Evolutionary conservation across 1,140 invertebrate genomes (phyloP).

Genomic region (Grapholita molesta): DNA sequence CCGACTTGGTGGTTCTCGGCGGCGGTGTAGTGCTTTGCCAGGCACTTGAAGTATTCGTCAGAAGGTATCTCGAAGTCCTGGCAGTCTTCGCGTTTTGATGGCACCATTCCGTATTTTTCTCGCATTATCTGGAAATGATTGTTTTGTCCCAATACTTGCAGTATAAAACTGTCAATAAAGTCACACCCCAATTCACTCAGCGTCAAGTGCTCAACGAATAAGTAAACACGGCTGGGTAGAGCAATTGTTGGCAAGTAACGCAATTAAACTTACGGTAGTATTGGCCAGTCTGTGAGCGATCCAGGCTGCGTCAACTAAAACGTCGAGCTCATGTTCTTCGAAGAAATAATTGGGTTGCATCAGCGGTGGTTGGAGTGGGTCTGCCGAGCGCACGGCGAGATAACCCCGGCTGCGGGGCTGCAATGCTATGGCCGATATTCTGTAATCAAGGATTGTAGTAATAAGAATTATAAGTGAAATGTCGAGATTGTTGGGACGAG

Average conservation of each 20-base stretch:
- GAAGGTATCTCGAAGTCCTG: slow-evolving; percentile 77
- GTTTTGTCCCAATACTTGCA: no score
- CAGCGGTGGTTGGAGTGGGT: slow-evolving; percentile 89
- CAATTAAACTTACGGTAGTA: slow-evolving; percentile 71
- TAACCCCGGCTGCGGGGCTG: slow-evolving; percentile 91
- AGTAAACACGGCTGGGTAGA: no score
- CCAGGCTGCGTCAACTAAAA: slow-evolving; percentile 86
- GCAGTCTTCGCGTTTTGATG: slow-evolving; percentile 84
- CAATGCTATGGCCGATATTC: slow-evolving; percentile 84
- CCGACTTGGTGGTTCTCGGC: slow-evolving; percentile 82
- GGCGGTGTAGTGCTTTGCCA: slow-evolving; percentile 71
- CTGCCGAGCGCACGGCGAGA: slow-evolving; percentile 83
- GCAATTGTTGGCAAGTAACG: not conserved
- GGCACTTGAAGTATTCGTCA: slow-evolving; percentile 80
- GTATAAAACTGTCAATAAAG: no score
- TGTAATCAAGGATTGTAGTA: slow-evolving; percentile 54
- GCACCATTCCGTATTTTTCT: slow-evolving; percentile 83
- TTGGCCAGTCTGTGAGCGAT: slow-evolving; percentile 84
- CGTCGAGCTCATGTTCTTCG: slow-evolving; percentile 85
- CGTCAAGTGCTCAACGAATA: no score
- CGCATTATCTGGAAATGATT: slow-evolving; percentile 74
- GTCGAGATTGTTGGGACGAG: no score
- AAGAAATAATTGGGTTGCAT: slow-evolving; percentile 92
- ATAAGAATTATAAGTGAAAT: no score
- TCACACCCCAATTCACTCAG: no score